Base-by-base conservation (phyloP, 2,888 invertebrate species). In the Lasioglossum marginatum region DNA sequence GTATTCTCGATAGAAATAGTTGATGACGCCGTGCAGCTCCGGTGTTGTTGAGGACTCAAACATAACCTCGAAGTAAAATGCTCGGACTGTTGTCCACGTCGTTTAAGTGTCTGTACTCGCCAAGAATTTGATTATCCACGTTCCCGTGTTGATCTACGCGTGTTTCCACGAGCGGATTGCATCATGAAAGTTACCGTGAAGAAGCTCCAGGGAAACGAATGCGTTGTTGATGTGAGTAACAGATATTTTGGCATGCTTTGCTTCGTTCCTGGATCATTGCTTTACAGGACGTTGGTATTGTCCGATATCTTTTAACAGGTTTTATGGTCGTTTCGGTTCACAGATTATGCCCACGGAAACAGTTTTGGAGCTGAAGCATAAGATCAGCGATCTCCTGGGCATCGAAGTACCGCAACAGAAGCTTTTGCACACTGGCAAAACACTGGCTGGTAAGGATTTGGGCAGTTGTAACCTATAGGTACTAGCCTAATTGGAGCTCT, bases 171-270 rank as follows among this genome's bases (percentile, higher is more conserved):
- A 80, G 68, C 66, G 70, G 40, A 37, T 66, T 63, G 73, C 91
- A 95, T 91, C 93, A 97, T 98, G 97, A 97, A 97, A 96, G 95
- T 98, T 87, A 96, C 96, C 91, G 96, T 98, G 78, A 98, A 97
- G 96, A 97, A 97, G 92, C 95, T 98, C 66, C 97, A 97, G 95
- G 97, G 97, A 63, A 97, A 96, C 81, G 97, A 97, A 95, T 97
- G 97, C 93, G 95, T 95, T 79, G 95, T 97, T 84, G 97, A 97
- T 92, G 97, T 97, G 94, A 93, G 94, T 95, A 79, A n/a, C n/a
- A 40, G 12, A 10, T 48, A 34, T 57, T 19, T n/a, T 23, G 16
- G 10, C 23, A 43, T 12, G 8, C 2, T 72, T 34, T 34, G 48
- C 14, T 37, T 68, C 19, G 10, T 68, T 1, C 8, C 19, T 23